A percentile compares a stretch with the other conserved stretches of the same genome.
Evolutionary conservation across 2,113 vertebrate genomes (phyloP).

Genomic region (Zosterops borbonicus): DNA sequence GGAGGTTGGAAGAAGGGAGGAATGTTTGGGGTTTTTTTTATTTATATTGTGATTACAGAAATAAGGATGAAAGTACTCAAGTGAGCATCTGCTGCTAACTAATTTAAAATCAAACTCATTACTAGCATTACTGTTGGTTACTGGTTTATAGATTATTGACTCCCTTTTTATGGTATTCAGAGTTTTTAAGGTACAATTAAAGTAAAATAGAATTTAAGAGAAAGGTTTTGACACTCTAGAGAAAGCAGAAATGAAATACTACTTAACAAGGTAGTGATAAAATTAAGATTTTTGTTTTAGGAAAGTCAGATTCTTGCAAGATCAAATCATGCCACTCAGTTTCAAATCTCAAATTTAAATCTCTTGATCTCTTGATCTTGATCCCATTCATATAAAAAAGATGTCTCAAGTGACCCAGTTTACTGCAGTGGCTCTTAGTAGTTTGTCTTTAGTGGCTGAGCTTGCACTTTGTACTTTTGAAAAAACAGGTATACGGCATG

Average conservation of each 20-base stretch:
- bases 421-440: background rate
- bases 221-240: background rate
- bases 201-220: background rate
- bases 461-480: background rate
- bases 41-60: background rate
- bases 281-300: background rate
- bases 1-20: no score
- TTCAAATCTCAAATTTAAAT: background rate
- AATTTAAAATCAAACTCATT: background rate
- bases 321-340: background rate
- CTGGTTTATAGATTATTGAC: background rate
- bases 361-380: background rate
- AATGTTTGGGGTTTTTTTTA: no score
- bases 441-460: background rate
- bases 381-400: background rate
- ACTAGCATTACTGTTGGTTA: background rate
- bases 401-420: background rate
- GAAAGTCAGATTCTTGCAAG: background rate
- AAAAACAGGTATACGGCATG: background rate
- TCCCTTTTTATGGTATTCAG: background rate
- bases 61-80: background rate
- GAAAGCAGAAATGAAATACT: background rate
- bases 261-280: background rate
- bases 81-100: background rate
- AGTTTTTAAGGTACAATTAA: background rate